Evolutionary conservation across 2,113 vertebrate species (phyloP).

Genomic region (Prunella fulvescens): DNA sequence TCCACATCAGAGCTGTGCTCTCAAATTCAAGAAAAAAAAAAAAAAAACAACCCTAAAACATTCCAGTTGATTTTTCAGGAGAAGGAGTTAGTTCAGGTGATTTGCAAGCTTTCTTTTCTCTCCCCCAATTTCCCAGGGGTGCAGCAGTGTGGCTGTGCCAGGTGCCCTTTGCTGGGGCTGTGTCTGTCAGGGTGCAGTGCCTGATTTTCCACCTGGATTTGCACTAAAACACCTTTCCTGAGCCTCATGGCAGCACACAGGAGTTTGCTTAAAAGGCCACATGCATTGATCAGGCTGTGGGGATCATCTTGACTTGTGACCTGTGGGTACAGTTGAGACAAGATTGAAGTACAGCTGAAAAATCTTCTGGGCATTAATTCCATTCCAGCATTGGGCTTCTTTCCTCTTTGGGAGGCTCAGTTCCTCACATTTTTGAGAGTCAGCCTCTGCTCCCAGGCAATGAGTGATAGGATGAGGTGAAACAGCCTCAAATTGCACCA

Average conservation of each 20-base stretch:
- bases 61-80: not conserved
- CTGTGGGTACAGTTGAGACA: not conserved
- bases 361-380: not conserved
- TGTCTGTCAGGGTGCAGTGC: not conserved
- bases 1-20: not conserved
- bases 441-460: not conserved
- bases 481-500: not conserved
- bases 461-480: not conserved
- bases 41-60: fast-evolving
- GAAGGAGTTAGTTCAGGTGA: not conserved
- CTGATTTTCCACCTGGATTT: not conserved
- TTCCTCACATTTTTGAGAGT: not conserved
- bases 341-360: not conserved
- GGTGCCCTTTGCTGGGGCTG: not conserved
- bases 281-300: fast-evolving
- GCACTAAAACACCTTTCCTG: not conserved
- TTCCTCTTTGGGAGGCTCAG: not conserved
- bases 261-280: not conserved
- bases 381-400: not conserved
- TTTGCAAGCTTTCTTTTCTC: not conserved
- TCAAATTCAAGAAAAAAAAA: not conserved
- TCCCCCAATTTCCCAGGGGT: not conserved
- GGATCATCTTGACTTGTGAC: not conserved
- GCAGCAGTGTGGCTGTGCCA: not conserved
- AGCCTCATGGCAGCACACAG: not conserved